These are phyloP conservation scores for Neomicropteryx cornuta DNA, from an alignment of 1,140 invertebrate genomes.

Conservation along the genomic window DNA sequence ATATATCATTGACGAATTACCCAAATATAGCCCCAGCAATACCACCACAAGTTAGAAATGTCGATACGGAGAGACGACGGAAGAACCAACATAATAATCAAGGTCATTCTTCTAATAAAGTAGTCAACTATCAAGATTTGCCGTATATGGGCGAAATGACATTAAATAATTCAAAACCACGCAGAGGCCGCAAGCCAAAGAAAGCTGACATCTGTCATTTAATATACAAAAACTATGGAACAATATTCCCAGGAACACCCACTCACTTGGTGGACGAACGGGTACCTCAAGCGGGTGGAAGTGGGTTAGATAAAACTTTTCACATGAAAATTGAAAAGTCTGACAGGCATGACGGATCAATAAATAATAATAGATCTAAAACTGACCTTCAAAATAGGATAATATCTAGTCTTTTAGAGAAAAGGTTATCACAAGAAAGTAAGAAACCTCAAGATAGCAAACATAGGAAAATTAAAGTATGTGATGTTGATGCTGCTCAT, in stretches of 20 bases:
- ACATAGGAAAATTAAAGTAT: constrained; percentile 10
- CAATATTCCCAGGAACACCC: constrained; percentile 63
- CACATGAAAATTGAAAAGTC: constrained; percentile 10
- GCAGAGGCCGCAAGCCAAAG: constrained; percentile 76
- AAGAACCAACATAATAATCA: constrained; percentile 28
- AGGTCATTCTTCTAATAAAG: constrained; percentile 36
- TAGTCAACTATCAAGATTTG: constrained; percentile 66
- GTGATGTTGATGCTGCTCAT: constrained; percentile 8
- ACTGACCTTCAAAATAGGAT: constrained; percentile 59
- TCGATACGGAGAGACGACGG: constrained; percentile 12
- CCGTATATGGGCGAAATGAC: constrained; percentile 88
- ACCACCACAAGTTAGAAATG: constrained; percentile 11
- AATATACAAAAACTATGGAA: constrained; percentile 86
- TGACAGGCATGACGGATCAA: constrained; percentile 10
- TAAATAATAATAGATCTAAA: constrained; percentile 19
- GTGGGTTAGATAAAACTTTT: constrained; percentile 11
- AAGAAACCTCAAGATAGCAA: constrained; percentile 22
- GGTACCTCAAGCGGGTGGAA: constrained; percentile 5
- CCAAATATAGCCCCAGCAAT: constrained; percentile 20
- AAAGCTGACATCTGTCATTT: constrained; percentile 83
- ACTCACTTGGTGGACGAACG: constrained; percentile 32
- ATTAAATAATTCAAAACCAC: constrained; percentile 70
- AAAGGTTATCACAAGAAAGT: constrained; percentile 53
- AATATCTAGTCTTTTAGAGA: constrained; percentile 55
- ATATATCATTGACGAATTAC: constrained; percentile 8